Conservation (phyloP, 2,888 invertebrate species). For the Rhabditophanes sp. region DNA sequence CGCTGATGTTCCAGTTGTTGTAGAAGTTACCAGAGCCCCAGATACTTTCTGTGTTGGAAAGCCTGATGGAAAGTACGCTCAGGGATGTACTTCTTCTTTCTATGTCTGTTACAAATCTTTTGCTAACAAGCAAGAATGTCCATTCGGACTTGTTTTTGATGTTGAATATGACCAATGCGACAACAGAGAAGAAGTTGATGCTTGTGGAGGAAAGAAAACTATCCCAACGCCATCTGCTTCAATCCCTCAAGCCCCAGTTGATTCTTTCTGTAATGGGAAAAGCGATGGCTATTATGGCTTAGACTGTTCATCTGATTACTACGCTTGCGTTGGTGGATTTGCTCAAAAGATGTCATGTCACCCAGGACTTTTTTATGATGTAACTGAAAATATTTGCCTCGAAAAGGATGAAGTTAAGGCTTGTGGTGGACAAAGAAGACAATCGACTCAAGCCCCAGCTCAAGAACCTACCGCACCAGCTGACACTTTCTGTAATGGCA, state of each 20-base stretch:
- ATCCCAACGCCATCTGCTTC: no score
- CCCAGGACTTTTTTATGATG: conserved; percentile 16
- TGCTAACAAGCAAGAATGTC: conserved; percentile 17
- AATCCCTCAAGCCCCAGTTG: no score
- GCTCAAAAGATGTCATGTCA: no score
- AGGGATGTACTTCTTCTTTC: conserved; percentile 8
- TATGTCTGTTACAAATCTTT: conserved; percentile 10
- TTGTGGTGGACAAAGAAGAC: conserved; percentile 1
- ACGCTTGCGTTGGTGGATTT: no score
- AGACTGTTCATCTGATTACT: no score
- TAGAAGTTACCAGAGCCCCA: no score
- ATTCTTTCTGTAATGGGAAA: no score
- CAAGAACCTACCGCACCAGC: no score
- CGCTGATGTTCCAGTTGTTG: no score
- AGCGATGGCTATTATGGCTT: no score
- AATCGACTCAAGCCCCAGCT: not conserved
- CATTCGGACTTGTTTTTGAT: conserved; percentile 19
- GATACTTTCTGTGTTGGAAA: conserved; percentile 8
- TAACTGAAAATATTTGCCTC: not conserved
- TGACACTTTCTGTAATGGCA: conserved; percentile 6
- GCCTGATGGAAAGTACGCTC: conserved; percentile 12
- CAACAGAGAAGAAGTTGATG: conserved; percentile 13
- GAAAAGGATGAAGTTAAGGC: not conserved
- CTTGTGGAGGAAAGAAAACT: conserved; percentile 25
- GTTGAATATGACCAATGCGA: conserved; percentile 15